phyloP scores from a whole-genome alignment of 2,113 vertebrate genomes.

The Rissa tridactyla region DNA sequence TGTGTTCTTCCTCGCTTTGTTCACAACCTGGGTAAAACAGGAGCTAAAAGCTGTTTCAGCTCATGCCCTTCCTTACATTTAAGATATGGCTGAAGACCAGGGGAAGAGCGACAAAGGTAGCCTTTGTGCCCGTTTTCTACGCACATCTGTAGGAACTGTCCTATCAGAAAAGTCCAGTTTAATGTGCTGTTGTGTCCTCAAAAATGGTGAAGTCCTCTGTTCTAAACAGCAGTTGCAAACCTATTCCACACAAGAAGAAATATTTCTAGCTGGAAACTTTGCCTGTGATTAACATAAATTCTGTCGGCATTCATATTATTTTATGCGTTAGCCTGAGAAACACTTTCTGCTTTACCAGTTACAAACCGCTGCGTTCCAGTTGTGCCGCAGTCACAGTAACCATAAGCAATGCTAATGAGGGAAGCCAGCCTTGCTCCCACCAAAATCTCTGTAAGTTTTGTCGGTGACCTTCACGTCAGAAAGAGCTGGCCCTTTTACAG shows the following conservation, averaged over 20 bases:
- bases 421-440: background rate
- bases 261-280: background rate
- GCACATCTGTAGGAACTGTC: background rate
- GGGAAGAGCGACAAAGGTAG: background rate
- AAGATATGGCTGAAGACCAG: background rate
- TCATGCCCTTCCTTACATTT: background rate
- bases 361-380: background rate
- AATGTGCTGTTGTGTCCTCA: background rate
- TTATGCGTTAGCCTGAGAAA: background rate
- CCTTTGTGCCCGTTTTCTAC: background rate
- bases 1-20: background rate
- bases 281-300: background rate
- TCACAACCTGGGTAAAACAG: background rate
- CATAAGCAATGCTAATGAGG: background rate
- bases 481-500: background rate
- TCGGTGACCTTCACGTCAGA: background rate
- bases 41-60: background rate
- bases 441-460: background rate
- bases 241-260: fast-evolving
- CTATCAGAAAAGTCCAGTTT: background rate
- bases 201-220: background rate
- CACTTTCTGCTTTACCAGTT: background rate
- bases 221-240: background rate
- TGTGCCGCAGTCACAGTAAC: background rate
- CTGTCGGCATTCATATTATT: background rate